Percentiles rank a stretch among this genome's conserved stretches.
These are phyloP conservation scores for Helostoma temminkii DNA, from an alignment of 2,797 vertebrate genomes.

Conservation along the genomic window DNA sequence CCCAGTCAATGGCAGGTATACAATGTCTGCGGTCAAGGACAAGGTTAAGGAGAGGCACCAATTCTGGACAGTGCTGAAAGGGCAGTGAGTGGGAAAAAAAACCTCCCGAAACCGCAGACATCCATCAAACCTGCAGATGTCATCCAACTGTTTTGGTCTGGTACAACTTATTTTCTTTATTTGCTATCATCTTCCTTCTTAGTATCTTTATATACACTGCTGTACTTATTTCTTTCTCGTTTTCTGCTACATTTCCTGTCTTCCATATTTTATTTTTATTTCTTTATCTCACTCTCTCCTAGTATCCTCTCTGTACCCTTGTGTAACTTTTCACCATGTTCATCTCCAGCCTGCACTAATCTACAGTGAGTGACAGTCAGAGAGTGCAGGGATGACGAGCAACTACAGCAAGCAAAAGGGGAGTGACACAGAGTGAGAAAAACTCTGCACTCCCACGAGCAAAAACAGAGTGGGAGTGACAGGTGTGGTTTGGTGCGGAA, in stretches of 20 bases:
- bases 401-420: conserved; percentile 20
- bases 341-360: conserved; percentile 60
- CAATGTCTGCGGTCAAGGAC: conserved; percentile 45
- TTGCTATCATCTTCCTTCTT: background rate
- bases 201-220: background rate
- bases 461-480: conserved; percentile 42
- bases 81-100: background rate
- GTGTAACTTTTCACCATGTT: background rate
- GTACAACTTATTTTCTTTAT: background rate
- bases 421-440: conserved; percentile 24
- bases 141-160: conserved; percentile 1
- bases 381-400: conserved; percentile 52
- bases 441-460: conserved; percentile 15
- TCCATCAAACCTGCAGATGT: conserved; percentile 26
- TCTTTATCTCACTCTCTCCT: background rate
- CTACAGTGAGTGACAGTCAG: conserved; percentile 67
- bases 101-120: conserved; percentile 17
- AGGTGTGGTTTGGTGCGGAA: conserved; percentile 28
- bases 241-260: background rate
- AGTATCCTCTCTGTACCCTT: background rate
- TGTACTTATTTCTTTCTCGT: background rate
- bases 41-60: conserved; percentile 18
- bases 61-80: background rate
- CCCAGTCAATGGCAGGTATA: conserved; percentile 46
- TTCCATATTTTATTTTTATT: background rate